Percentiles rank a stretch among this genome's conserved stretches.
phyloP scores from a whole-genome alignment of 2,113 vertebrate genomes.

The Fregetta grallaria region DNA sequence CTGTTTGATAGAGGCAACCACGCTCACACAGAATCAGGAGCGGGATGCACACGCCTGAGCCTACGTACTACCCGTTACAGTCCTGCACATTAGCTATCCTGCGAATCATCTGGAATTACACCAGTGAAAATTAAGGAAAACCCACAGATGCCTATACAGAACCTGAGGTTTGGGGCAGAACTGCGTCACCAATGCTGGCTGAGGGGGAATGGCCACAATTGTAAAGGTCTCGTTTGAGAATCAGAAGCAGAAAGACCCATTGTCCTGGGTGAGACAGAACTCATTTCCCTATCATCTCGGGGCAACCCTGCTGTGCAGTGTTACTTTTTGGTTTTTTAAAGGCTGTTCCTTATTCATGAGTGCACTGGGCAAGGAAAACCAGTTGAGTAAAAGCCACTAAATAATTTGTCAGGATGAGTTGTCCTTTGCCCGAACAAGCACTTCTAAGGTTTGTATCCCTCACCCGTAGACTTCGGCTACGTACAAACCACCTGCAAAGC shows the following conservation, averaged over 20 bases:
- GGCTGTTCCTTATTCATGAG: neutral
- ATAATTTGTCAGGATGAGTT: neutral
- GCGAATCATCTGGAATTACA: neutral
- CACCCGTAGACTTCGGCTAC: fast-evolving
- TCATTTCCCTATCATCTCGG: neutral
- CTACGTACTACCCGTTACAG: neutral
- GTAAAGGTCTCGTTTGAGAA: neutral
- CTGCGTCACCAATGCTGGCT: neutral
- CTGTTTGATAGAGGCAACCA: neutral
- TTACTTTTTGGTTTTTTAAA: neutral
- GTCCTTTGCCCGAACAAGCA: neutral
- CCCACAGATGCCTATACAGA: neutral
- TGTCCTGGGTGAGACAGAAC: neutral
- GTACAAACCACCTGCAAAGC: neutral
- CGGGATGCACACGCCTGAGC: neutral
- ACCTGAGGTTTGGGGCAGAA: neutral
- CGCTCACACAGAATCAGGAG: neutral
- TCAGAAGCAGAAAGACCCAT: neutral
- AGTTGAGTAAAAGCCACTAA: neutral
- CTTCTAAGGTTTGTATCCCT: neutral
- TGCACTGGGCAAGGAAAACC: neutral
- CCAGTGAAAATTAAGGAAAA: neutral
- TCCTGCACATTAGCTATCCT: neutral
- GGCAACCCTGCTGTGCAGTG: neutral
- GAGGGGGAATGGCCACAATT: neutral